phyloP scores from a whole-genome alignment of 2,888 invertebrate genomes.

The Dicranocentrus wangi region DNA sequence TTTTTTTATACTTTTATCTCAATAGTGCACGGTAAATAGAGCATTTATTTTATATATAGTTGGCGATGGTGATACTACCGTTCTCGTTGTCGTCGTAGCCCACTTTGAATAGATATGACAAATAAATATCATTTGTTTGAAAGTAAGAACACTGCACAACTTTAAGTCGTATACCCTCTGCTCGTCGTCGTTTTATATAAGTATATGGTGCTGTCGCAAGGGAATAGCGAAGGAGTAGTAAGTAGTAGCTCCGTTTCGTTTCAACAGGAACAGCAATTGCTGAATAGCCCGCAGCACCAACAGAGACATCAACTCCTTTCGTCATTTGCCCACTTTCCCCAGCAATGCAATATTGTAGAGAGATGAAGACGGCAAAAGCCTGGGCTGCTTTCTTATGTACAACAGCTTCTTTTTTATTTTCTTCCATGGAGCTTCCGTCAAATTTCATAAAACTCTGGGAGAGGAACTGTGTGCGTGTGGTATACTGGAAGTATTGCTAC shows the following conservation, averaged over 20 bases:
- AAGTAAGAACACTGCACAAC: background rate
- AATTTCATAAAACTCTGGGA: constrained; percentile 17
- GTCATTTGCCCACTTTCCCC: constrained; percentile 23
- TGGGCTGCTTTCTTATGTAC: no score
- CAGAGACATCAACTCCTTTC: constrained; percentile 51
- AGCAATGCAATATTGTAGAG: no score
- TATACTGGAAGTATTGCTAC: background rate
- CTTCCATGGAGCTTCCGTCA: background rate
- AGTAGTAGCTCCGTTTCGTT: no score
- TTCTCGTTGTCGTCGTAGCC: no score
- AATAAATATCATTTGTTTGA: constrained; percentile 49
- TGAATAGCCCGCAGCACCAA: constrained; percentile 52
- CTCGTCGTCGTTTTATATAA: no score
- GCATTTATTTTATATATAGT: no score
- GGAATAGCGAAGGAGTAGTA: no score
- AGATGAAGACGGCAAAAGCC: no score
- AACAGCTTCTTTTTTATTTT: background rate
- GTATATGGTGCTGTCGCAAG: constrained; percentile 47
- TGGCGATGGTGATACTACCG: no score
- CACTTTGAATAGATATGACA: constrained; percentile 59
- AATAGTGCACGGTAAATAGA: no score
- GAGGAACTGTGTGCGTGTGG: background rate
- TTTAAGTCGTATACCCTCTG: background rate
- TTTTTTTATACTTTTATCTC: no score
- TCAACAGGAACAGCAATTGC: constrained; percentile 43